Base-by-base conservation (phyloP, 1,140 invertebrate genomes). In the Rhynchophorus ferrugineus region DNA sequence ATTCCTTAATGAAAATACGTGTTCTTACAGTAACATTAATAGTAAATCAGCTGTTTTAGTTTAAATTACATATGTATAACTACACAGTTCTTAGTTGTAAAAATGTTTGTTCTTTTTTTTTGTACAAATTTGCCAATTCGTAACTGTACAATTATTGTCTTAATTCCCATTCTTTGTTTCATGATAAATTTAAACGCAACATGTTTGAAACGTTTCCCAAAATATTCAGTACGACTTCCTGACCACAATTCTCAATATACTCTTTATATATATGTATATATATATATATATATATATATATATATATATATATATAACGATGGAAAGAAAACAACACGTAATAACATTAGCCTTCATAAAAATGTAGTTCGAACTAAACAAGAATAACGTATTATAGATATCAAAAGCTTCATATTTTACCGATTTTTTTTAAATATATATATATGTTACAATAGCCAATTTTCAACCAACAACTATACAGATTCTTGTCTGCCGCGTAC, bases 111-210 rank as follows among this genome's bases (percentile, higher is more conserved):
- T 47, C 17, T 47, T 24, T 33, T 37, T 17, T 47, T 47, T 24
- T 47, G 13, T 47, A 47, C 45, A 47, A 35, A 35, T 8, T 36
- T 18, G n/a, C 3, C 18, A 37, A 47, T 24, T 35, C 45, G 35
- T 8, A 16, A 22, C 45, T 47, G 34, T 47, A 47, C 45, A 47
- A 47, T 29, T 47, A 47, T 47, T 47, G 45, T 47, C 45, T 44
- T 37, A 47, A 6, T 37, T 41, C 18, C 18, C 38, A n/a, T 34
- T n/a, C 20, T 19, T 47, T 3, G 11, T 6, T 34, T 44, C 24
- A 20, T 22, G 14, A 9, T 9, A 37, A 47, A 52, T 9, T 17
- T 52, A 45, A 52, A 52, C 50, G 50, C 50, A 52, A 45, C 50
- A 52, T 45, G 11, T 33, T 18, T 37, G 2, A 47, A 37, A 24